These are phyloP conservation scores for Edolisoma coerulescens DNA, from an alignment of 2,113 vertebrate species.

Conservation along the genomic window DNA sequence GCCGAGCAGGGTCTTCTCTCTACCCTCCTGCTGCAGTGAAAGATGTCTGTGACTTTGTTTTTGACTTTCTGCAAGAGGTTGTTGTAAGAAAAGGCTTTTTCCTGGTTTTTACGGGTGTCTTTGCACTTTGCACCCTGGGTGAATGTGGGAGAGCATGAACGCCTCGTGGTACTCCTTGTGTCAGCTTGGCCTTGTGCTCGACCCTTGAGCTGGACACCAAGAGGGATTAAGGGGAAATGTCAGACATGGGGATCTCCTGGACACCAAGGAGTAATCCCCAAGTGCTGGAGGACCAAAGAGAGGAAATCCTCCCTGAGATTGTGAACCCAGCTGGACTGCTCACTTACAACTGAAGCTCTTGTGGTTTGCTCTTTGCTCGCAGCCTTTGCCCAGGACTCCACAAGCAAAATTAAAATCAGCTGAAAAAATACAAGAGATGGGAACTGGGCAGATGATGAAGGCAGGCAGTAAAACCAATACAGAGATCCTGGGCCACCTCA, in stretches of 20 bases:
- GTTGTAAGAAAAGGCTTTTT: background rate
- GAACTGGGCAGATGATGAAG: background rate
- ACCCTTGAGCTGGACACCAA: background rate
- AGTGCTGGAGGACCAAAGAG: background rate
- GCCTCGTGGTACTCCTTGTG: fast-evolving
- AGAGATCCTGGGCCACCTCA: background rate
- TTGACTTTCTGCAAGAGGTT: background rate
- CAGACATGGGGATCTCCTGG: background rate
- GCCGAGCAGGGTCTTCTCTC: constrained; percentile 18
- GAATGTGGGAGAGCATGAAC: fast-evolving
- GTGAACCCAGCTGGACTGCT: fast-evolving
- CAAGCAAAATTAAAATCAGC: background rate
- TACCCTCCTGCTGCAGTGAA: constrained; percentile 15
- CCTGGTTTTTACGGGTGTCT: background rate
- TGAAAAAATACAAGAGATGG: background rate
- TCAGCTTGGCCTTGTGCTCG: fast-evolving
- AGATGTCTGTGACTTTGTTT: constrained; percentile 36
- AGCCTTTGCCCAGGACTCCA: background rate
- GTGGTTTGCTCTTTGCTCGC: background rate
- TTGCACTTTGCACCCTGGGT: background rate
- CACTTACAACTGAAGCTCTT: background rate
- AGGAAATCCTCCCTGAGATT: background rate
- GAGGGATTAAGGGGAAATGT: background rate
- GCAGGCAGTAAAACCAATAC: background rate
- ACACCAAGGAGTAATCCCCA: background rate